phyloP scores from a whole-genome alignment of 2,797 vertebrate genomes.

The Mycteria americana region DNA sequence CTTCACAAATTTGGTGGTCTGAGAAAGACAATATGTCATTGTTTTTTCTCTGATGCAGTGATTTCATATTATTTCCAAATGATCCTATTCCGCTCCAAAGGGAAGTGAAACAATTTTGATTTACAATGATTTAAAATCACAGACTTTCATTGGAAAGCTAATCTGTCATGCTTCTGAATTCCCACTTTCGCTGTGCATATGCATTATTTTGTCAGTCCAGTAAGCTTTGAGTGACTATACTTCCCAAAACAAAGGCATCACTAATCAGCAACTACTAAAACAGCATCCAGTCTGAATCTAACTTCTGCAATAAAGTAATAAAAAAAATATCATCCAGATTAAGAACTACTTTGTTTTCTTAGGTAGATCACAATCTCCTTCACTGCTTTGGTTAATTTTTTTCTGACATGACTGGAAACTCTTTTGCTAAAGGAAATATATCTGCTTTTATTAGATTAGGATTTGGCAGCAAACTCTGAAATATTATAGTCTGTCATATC shows the following conservation, averaged over 20 bases:
- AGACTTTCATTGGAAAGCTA: not conserved
- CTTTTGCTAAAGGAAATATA: not conserved
- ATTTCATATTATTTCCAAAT: conserved; percentile 49
- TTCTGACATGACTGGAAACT: not conserved
- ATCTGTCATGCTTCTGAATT: not conserved
- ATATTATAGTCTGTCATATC: not conserved
- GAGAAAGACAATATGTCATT: not conserved
- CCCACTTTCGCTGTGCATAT: not conserved
- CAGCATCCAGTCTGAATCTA: not conserved
- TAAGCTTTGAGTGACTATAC: not conserved
- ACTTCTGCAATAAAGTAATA: not conserved
- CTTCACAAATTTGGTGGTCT: not conserved
- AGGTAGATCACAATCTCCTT: not conserved
- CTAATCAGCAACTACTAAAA: not conserved
- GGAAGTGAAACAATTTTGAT: not conserved
- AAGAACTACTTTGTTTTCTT: not conserved
- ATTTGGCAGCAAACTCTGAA: conserved; percentile 17
- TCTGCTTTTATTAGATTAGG: conserved; percentile 7
- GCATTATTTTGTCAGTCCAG: not conserved
- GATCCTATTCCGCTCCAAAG: not conserved
- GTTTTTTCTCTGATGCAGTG: conserved; percentile 12
- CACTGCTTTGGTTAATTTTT: not conserved
- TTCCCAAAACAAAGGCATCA: not conserved
- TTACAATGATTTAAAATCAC: conserved; percentile 10
- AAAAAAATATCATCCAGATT: not conserved